Evolutionary conservation across 2,888 invertebrate species (phyloP).

Genomic region (Thelaira solivaga): DNA sequence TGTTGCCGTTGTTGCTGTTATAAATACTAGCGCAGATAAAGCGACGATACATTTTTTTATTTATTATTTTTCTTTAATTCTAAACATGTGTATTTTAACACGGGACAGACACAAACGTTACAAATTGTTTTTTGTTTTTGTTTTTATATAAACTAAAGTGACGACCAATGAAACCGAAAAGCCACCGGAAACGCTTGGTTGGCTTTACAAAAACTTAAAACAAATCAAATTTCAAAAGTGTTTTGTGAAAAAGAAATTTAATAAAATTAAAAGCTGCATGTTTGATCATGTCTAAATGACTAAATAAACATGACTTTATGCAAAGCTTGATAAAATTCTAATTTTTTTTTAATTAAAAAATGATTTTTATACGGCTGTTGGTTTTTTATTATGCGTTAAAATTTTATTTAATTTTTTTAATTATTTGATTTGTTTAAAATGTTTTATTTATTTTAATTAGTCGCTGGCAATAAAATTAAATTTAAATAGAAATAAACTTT

Average conservation of each 20-base stretch:
- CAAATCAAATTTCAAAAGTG: conserved; percentile 40
- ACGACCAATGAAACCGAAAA: conserved; percentile 18
- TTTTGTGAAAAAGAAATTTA: conserved; percentile 44
- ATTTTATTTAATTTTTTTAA: conserved; percentile 29
- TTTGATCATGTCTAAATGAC: conserved; percentile 51
- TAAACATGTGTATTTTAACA: conserved; percentile 49
- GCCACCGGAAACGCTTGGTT: conserved; percentile 54
- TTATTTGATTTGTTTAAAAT: conserved; percentile 59
- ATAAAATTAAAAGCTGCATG: conserved; percentile 47
- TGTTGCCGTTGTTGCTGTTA: conserved; percentile 11
- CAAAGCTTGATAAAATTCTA: conserved; percentile 12
- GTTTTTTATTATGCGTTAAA: conserved; percentile 8
- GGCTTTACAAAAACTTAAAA: conserved; percentile 12
- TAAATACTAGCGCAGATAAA: conserved; percentile 47
- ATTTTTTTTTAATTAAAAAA: neutral
- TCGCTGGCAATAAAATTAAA: conserved; percentile 51
- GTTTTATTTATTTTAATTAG: conserved; percentile 62
- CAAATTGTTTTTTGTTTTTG: conserved; percentile 13
- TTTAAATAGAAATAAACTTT: conserved; percentile 35
- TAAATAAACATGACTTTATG: conserved; percentile 35
- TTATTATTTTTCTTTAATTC: no score
- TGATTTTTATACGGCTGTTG: conserved; percentile 32
- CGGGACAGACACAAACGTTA: conserved; percentile 21
- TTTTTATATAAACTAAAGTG: neutral
- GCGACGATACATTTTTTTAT: conserved; percentile 22